A percentile compares a stretch with the other conserved stretches of the same genome.
phyloP scores from a whole-genome alignment of 2,797 vertebrate genomes.

The Pseudomugil gertrudae region DNA sequence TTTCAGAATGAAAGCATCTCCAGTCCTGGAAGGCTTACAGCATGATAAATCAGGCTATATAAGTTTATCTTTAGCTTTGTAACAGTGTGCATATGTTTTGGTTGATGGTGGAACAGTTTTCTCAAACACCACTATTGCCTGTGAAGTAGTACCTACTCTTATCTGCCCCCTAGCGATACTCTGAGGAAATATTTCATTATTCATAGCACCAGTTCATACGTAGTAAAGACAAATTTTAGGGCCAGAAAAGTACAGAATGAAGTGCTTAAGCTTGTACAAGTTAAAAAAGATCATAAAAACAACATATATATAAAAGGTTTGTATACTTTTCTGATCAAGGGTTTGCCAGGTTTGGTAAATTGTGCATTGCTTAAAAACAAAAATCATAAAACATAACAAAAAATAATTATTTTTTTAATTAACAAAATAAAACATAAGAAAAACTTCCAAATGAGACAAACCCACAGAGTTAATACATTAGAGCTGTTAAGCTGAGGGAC shows the following conservation, averaged over 20 bases:
- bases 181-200: not conserved
- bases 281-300: too few relatives aligned
- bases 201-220: too few relatives aligned
- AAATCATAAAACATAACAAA: not conserved
- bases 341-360: not conserved
- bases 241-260: too few relatives aligned
- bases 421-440: not conserved
- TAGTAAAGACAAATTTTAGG: too few relatives aligned
- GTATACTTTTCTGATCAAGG: not conserved
- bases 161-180: slow-evolving; percentile 35
- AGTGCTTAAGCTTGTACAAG: too few relatives aligned
- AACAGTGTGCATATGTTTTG: not conserved
- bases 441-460: not conserved
- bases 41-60: not conserved
- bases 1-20: not conserved
- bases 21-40: not conserved
- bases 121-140: not conserved
- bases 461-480: not conserved
- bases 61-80: not conserved
- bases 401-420: not conserved
- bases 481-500: too few relatives aligned
- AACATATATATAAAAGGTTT: too few relatives aligned
- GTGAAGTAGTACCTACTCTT: not conserved
- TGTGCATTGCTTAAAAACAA: not conserved
- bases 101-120: slow-evolving; percentile 1